phyloP scores from a whole-genome alignment of 2,888 invertebrate genomes.

The Dryobota labecula region DNA sequence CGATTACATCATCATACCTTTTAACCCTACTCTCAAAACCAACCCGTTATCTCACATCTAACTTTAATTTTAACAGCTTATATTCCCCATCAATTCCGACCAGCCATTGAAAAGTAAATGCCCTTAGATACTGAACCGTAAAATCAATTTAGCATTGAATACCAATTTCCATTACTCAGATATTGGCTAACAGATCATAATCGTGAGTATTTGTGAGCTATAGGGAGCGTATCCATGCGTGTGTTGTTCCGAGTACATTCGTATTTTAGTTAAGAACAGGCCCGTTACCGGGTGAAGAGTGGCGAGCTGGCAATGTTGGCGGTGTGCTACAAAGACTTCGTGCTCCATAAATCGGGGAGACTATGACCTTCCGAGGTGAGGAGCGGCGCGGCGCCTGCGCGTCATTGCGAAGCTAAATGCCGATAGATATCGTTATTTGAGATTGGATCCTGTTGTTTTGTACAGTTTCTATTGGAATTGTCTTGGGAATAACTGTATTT shows the following conservation, averaged over 20 bases:
- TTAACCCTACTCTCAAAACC: constrained; percentile 11
- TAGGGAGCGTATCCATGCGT: constrained; percentile 62
- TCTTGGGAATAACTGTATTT: not conserved
- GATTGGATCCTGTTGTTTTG: constrained; percentile 35
- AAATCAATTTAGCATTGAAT: constrained; percentile 65
- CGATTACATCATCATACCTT: not conserved
- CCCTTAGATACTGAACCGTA: constrained; percentile 49
- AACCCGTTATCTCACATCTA: constrained; percentile 24
- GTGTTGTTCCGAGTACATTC: constrained; percentile 65
- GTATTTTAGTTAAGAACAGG: constrained; percentile 74
- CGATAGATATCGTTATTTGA: constrained; percentile 53
- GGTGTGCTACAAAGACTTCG: constrained; percentile 84
- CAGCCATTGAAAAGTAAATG: constrained; percentile 53
- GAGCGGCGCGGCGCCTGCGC: constrained; percentile 64
- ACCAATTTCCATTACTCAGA: constrained; percentile 63
- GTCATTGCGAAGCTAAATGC: constrained; percentile 66
- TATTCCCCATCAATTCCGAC: constrained; percentile 32
- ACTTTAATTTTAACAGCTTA: constrained; percentile 41
- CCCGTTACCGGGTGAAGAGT: constrained; percentile 78
- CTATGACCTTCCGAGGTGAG: constrained; percentile 79
- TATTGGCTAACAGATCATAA: constrained; percentile 66
- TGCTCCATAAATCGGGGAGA: constrained; percentile 84
- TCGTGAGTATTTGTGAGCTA: constrained; percentile 64
- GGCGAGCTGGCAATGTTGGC: constrained; percentile 78
- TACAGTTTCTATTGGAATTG: not conserved